Conservation (phyloP, 2,888 invertebrate species). For the Drosophila phalerata region DNA sequence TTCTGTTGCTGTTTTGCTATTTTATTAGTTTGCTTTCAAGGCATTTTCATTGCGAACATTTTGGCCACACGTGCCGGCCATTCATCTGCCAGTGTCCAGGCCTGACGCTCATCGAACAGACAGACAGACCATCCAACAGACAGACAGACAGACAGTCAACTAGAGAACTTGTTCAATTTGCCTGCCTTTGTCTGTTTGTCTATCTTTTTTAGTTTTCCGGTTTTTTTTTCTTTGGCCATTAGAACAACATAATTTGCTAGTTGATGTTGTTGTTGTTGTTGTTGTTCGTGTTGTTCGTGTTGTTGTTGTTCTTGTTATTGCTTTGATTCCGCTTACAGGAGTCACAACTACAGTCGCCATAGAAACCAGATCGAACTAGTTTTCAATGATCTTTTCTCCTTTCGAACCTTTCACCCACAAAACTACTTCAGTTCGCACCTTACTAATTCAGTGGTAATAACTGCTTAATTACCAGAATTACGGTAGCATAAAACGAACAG, state of each 20-base stretch:
- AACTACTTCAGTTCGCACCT: neutral
- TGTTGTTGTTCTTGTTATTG: constrained; percentile 39
- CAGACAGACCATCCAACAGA: constrained; percentile 19
- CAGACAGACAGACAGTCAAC: constrained; percentile 31
- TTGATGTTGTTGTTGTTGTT: constrained; percentile 39
- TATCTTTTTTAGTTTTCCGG: constrained; percentile 44
- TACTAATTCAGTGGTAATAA: neutral
- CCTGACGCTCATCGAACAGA: constrained; percentile 20
- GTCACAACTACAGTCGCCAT: constrained; percentile 15
- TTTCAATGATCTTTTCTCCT: neutral
- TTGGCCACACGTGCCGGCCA: constrained; percentile 78
- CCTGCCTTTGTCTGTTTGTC: constrained; percentile 20
- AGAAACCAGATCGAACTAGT: neutral
- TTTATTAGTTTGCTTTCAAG: constrained; percentile 69
- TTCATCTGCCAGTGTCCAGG: constrained; percentile 57
- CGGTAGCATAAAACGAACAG: constrained; percentile 11
- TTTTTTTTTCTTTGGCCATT: constrained; percentile 44
- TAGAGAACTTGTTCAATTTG: constrained; percentile 47
- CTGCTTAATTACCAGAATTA: constrained; percentile 7
- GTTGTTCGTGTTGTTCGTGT: constrained; percentile 32
- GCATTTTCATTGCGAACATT: constrained; percentile 68
- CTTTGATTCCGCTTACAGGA: constrained; percentile 35
- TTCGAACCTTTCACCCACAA: constrained; percentile 3
- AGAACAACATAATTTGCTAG: constrained; percentile 70
- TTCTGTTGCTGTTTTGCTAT: constrained; percentile 52